These are phyloP conservation scores for Fistularia commersonii DNA, from an alignment of 2,797 vertebrate genomes.

Conservation along the genomic window DNA sequence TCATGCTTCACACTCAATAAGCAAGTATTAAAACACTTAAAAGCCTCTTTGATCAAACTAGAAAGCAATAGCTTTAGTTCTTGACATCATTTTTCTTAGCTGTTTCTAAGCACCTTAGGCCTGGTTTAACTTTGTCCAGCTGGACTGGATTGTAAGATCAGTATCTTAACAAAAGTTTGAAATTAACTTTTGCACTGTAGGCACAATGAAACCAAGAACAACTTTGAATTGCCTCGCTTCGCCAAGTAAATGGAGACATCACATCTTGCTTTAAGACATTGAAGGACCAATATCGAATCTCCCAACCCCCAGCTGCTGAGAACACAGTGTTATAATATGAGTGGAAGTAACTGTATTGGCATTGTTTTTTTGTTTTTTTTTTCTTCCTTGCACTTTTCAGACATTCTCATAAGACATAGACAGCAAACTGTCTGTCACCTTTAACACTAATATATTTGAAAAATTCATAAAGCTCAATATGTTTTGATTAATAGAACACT, in stretches of 20 bases:
- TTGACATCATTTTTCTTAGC: not conserved
- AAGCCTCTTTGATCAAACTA: constrained; percentile 3
- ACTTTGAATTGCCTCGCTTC: not conserved
- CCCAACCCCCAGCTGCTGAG: not conserved
- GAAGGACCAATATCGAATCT: not conserved
- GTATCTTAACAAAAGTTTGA: not conserved
- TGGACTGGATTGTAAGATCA: constrained; percentile 1
- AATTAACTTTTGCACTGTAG: not conserved
- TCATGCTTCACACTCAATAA: not conserved
- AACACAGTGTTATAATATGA: too few species aligned
- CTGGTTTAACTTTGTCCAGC: constrained; percentile 1
- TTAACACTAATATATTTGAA: too few species aligned
- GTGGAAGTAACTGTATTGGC: too few species aligned
- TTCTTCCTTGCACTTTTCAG: too few species aligned
- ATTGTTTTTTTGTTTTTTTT: too few species aligned
- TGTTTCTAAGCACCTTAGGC: not conserved
- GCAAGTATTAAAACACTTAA: not conserved
- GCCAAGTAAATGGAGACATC: too few species aligned
- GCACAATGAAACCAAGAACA: too few species aligned
- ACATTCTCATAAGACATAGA: too few species aligned
- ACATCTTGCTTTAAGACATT: not conserved
- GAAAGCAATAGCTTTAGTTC: not conserved
- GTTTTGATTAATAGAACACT: too few species aligned
- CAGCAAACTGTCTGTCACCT: too few species aligned
- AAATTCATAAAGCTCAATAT: too few species aligned